Evolutionary conservation across 2,113 vertebrate genomes (phyloP).

Genomic region (Syngnathus scovelli): DNA sequence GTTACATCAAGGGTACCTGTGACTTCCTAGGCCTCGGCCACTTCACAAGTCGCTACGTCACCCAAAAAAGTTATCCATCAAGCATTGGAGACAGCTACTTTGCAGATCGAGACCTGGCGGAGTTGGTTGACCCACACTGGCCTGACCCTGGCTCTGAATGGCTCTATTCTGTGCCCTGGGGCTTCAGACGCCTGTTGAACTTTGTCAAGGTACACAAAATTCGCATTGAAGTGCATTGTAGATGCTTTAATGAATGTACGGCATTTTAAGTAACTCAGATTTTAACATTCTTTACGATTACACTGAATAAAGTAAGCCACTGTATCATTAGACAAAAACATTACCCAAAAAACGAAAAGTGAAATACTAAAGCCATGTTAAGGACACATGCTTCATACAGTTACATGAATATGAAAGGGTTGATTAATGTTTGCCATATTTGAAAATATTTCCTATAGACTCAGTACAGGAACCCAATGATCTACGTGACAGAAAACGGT

Average conservation of each 20-base stretch:
- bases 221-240: neutral
- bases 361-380: no score
- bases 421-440: neutral
- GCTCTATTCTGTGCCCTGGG: conserved; percentile 67
- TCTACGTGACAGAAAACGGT: conserved; percentile 89
- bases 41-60: conserved; percentile 83
- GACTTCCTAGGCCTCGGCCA: conserved; percentile 88
- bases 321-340: no score
- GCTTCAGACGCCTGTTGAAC: conserved; percentile 70
- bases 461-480: conserved; percentile 81
- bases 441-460: conserved; percentile 65
- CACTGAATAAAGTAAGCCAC: no score
- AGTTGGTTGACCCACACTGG: conserved; percentile 84
- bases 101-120: conserved; percentile 75
- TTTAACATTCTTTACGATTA: no score
- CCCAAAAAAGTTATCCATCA: conserved; percentile 72
- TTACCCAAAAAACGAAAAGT: no score
- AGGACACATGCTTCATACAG: no score
- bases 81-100: conserved; percentile 79
- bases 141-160: conserved; percentile 78
- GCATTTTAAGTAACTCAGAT: no score
- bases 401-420: neutral
- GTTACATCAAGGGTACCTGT: conserved; percentile 79
- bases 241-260: no score
- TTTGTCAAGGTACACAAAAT: conserved; percentile 79